A percentile compares a stretch with the other conserved stretches of the same genome.
Evolutionary conservation across 1,140 invertebrate genomes (phyloP).

Genomic region (Drosophila punjabiensis): DNA sequence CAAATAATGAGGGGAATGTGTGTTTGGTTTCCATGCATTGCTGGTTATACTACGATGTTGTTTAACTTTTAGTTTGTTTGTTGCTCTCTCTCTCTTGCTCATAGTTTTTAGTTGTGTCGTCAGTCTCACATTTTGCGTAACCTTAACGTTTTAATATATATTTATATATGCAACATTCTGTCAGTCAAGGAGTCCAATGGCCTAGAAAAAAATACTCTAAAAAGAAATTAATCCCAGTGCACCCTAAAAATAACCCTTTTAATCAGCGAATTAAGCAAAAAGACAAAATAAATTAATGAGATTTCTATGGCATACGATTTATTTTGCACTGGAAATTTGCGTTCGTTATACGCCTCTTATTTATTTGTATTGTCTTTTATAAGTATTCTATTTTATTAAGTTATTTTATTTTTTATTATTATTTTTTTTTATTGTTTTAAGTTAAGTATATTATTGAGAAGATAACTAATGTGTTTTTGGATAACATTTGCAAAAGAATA

Average conservation of each 20-base stretch:
- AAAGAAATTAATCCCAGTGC: constrained; percentile 23
- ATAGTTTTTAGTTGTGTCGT: constrained; percentile 81
- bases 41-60: constrained; percentile 74
- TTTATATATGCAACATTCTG: constrained; percentile 56
- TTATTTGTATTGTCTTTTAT: neutral
- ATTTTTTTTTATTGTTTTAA: constrained; percentile 5
- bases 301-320: neutral
- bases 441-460: constrained; percentile 35
- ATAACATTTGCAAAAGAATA: constrained; percentile 13
- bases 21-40: constrained; percentile 85
- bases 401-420: constrained; percentile 10
- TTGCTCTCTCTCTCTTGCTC: constrained; percentile 63
- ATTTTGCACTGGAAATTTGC: neutral
- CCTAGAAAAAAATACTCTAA: constrained; percentile 67
- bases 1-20: constrained; percentile 85
- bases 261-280: constrained; percentile 2
- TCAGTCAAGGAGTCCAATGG: constrained; percentile 78
- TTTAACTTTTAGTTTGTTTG: constrained; percentile 69
- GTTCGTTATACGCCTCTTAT: neutral
- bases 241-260: constrained; percentile 27
- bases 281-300: neutral
- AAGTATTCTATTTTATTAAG: neutral
- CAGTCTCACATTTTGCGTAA: constrained; percentile 68
- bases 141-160: constrained; percentile 48
- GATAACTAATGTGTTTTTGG: constrained; percentile 49